These are phyloP conservation scores for Leucoptera coffeella DNA, from an alignment of 2,888 invertebrate genomes.

Conservation along the genomic window DNA sequence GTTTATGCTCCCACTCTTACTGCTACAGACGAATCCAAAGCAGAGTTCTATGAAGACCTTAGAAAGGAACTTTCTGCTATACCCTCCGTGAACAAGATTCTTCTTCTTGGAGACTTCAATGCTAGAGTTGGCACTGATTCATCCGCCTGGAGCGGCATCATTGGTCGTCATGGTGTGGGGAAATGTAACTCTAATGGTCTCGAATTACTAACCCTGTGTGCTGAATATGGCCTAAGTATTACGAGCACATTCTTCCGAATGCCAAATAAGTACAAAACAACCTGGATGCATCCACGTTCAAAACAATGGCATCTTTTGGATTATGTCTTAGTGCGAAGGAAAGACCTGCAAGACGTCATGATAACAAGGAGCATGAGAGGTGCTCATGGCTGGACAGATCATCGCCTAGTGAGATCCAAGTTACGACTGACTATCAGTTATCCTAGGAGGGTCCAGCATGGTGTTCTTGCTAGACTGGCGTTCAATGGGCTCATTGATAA, in stretches of 20 bases:
- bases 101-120: constrained; percentile 3
- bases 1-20: constrained; percentile 1
- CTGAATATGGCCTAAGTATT: constrained; percentile 6
- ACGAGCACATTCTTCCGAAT: constrained; percentile 6
- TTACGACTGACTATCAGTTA: constrained; percentile 3
- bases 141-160: constrained; percentile 5
- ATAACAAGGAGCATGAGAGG: constrained; percentile 10
- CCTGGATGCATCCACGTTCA: constrained; percentile 10
- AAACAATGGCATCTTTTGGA: constrained; percentile 9
- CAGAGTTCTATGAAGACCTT: constrained; percentile 1
- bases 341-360: constrained; percentile 7
- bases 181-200: constrained; percentile 8
- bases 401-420: constrained; percentile 8
- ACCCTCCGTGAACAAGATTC: neutral
- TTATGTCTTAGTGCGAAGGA: constrained; percentile 7
- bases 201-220: constrained; percentile 5
- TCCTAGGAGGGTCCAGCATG: constrained; percentile 4
- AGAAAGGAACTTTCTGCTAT: neutral
- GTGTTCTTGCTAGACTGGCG: too few species aligned
- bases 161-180: constrained; percentile 8
- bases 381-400: constrained; percentile 9
- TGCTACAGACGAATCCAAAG: neutral
- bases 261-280: constrained; percentile 8
- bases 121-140: constrained; percentile 5
- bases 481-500: too few species aligned